Evolutionary conservation across 2,797 vertebrate species (phyloP).

Genomic region (Numenius phaeopus): DNA sequence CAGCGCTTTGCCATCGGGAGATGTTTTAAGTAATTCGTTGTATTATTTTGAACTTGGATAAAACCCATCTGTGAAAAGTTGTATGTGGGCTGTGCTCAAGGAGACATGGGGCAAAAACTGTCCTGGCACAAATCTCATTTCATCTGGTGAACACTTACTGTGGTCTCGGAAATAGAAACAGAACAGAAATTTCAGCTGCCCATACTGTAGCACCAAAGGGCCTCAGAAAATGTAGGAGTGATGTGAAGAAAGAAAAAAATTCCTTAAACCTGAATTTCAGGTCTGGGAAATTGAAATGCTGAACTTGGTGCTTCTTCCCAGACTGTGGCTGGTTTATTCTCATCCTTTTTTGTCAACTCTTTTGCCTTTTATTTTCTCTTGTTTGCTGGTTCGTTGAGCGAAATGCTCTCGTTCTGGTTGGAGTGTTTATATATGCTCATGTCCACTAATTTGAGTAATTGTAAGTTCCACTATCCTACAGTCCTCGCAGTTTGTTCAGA

Average conservation of each 20-base stretch:
- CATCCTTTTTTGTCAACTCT: not conserved
- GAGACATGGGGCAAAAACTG: not conserved
- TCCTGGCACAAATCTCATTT: not conserved
- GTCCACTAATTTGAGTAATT: not conserved
- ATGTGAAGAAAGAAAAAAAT: not conserved
- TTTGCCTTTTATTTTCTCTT: not conserved
- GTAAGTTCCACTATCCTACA: not conserved
- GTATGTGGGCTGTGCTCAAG: not conserved
- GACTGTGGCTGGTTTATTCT: not conserved
- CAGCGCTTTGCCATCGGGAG: conserved; percentile 39
- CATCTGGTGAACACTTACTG: not conserved
- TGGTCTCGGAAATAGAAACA: not conserved
- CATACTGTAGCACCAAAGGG: not conserved
- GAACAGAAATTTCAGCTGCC: not conserved
- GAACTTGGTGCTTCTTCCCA: not conserved
- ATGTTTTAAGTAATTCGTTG: not conserved
- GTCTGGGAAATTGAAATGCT: not conserved
- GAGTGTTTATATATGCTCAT: not conserved
- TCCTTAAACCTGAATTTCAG: not conserved
- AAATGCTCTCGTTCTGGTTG: not conserved
- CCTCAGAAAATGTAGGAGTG: not conserved
- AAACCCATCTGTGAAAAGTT: not conserved
- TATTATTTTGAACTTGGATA: not conserved
- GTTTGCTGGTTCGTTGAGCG: conserved; percentile 14
- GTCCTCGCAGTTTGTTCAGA: conserved; percentile 28